Evolutionary conservation across 2,888 invertebrate species (phyloP), one percentile per base, ranked within the genome.

Genomic region (Timema cristinae): DNA sequence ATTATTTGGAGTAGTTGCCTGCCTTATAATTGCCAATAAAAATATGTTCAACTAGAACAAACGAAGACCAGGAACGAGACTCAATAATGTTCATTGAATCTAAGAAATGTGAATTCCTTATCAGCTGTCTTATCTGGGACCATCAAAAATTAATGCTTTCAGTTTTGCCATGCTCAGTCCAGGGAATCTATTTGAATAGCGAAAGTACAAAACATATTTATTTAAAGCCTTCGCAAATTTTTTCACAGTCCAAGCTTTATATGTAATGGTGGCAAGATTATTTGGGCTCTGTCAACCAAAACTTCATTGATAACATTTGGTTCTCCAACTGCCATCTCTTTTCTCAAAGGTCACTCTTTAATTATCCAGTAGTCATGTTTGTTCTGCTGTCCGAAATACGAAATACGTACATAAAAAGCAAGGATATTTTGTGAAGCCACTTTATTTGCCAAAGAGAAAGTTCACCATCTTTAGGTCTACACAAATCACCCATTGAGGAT

Each of bases 11-110:
- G 50, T n/a, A 48, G n/a, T 67, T 67, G 11, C 13, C 13, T 50
- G 11, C 67, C 16, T 67, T 67, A 50, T 50, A 1, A 15, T 50
- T 67, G n/a, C 70, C 71, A 67, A 70, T 73, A 69, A 68, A 74
- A 63, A 59, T 67, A 9, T 51, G 70, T 5, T 73, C 67, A 50
- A 76, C 73, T 5, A n/a, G 16, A 51, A 69, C 71, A 68, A 76
- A 67, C n/a, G 0, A 67, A 7, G 48, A 7, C 50, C n/a, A 67
- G 5, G 67, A 50, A 50, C 2, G 4, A 50, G 7, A 7, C 50
- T 67, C n/a, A 66, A 66, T 67, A 16, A 2, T n/a, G 2, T 11
- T 47, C 5, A 32, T 66, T 16, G 32, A 48, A 9, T 49, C 32
- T 11, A 13, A 5, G 66, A 47, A 11, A 66, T 66, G 6, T 66